Conservation (phyloP, 1,140 invertebrate species). For the Ostrea denselamellosa region DNA sequence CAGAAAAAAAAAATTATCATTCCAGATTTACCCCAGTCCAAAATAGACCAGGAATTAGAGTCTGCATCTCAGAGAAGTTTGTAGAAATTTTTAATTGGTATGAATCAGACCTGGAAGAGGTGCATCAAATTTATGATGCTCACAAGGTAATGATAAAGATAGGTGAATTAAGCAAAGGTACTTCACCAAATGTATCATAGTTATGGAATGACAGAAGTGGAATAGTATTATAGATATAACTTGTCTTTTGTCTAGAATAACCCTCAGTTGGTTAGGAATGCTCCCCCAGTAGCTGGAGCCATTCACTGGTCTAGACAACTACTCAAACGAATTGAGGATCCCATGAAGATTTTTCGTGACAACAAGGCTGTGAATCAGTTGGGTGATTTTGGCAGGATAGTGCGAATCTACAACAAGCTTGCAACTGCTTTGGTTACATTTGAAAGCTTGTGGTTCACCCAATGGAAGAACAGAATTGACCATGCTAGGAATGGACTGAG, state of each 20-base stretch:
- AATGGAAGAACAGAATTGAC: conserved; percentile 77
- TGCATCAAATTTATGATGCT: conserved; percentile 76
- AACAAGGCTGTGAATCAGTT: conserved; percentile 74
- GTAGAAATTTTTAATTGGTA: conserved; percentile 78
- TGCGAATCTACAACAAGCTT: conserved; percentile 76
- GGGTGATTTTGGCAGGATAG: conserved; percentile 73
- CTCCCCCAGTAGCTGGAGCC: conserved; percentile 77
- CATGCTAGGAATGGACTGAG: conserved; percentile 74
- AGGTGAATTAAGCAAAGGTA: not conserved
- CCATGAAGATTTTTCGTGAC: conserved; percentile 76
- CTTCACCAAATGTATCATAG: not conserved
- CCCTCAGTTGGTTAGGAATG: conserved; percentile 74
- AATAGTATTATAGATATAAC: not conserved
- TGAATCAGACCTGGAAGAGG: conserved; percentile 75
- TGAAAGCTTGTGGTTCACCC: conserved; percentile 77
- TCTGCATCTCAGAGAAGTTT: conserved; percentile 77
- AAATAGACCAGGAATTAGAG: conserved; percentile 72
- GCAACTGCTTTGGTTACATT: conserved; percentile 77
- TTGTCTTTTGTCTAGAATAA: conserved; percentile 62
- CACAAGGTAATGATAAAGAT: conserved; percentile 69
- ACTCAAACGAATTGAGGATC: conserved; percentile 76
- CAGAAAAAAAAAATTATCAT: conserved; percentile 18
- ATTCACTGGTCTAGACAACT: conserved; percentile 77
- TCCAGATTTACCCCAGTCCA: conserved; percentile 72
- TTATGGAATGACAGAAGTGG: not conserved